Evolutionary conservation across 2,797 vertebrate genomes (phyloP).

Genomic region (Heterohyrax brucei): DNA sequence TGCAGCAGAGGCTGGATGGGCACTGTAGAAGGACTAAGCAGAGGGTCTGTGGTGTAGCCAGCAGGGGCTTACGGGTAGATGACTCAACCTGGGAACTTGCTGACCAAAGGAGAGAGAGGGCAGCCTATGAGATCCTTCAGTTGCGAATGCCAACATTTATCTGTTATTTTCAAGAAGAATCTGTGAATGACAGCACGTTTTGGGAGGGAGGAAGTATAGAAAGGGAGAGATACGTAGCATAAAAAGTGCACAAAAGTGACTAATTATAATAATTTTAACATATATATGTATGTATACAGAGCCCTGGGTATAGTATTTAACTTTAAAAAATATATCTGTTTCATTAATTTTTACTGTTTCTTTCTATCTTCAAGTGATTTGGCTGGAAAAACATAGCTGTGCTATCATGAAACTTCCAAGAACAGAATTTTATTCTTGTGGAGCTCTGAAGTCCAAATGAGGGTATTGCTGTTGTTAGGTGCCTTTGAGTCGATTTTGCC

Average conservation of each 20-base stretch:
- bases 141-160: neutral
- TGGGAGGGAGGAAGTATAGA: too few species aligned
- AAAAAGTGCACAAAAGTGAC: neutral
- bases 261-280: neutral
- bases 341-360: neutral
- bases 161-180: neutral
- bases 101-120: neutral
- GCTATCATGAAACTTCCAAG: neutral
- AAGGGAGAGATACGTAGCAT: neutral
- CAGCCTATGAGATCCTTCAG: neutral
- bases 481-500: neutral
- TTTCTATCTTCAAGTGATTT: neutral
- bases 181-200: neutral
- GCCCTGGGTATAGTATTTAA: neutral
- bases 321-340: neutral
- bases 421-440: too few species aligned
- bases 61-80: neutral
- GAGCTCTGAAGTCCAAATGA: too few species aligned
- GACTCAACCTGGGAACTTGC: neutral
- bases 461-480: too few species aligned
- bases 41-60: neutral
- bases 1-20: neutral
- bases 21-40: neutral
- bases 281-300: neutral
- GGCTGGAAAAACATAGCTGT: neutral